Conservation (phyloP, 2,888 invertebrate genomes). For the Malthinus seriepunctatus region DNA sequence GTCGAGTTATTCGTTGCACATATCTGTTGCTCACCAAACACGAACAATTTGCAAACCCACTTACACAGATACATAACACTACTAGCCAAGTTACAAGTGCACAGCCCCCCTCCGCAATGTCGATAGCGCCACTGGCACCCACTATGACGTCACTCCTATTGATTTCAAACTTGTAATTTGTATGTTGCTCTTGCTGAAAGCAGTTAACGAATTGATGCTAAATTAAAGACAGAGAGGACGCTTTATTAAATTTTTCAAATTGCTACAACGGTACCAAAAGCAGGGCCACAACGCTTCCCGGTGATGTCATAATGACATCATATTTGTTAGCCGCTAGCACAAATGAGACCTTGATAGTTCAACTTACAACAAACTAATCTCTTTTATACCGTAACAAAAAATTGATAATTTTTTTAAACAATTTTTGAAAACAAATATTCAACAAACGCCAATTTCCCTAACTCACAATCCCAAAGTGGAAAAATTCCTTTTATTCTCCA, state of each 20-base stretch:
- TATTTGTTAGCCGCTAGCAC: slow-evolving; percentile 52
- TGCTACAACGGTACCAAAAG: slow-evolving; percentile 28
- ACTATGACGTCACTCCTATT: slow-evolving; percentile 55
- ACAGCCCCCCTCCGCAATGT: slow-evolving; percentile 51
- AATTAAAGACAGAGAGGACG: slow-evolving; percentile 37
- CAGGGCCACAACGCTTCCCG: slow-evolving; percentile 52
- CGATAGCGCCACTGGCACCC: slow-evolving; percentile 52
- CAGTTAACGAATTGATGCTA: slow-evolving; percentile 45
- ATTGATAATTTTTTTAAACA: no score
- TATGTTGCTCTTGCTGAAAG: slow-evolving; percentile 1
- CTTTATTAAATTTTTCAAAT: slow-evolving; percentile 21
- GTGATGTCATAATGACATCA: slow-evolving; percentile 60
- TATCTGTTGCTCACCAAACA: slow-evolving; percentile 52
- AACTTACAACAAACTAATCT: slow-evolving; percentile 17
- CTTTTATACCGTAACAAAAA: slow-evolving; percentile 21
- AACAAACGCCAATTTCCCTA: no score
- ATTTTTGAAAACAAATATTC: no score
- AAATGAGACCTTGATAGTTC: slow-evolving; percentile 50
- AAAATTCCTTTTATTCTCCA: background rate
- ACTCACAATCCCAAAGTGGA: no score
- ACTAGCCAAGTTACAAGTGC: slow-evolving; percentile 58
- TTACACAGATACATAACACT: slow-evolving; percentile 57
- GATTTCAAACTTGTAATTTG: slow-evolving; percentile 46
- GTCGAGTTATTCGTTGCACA: slow-evolving; percentile 50
- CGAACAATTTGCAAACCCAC: slow-evolving; percentile 53